Evolutionary conservation across 1,140 invertebrate species (phyloP).

Genomic region (Centruroides sculpturatus): DNA sequence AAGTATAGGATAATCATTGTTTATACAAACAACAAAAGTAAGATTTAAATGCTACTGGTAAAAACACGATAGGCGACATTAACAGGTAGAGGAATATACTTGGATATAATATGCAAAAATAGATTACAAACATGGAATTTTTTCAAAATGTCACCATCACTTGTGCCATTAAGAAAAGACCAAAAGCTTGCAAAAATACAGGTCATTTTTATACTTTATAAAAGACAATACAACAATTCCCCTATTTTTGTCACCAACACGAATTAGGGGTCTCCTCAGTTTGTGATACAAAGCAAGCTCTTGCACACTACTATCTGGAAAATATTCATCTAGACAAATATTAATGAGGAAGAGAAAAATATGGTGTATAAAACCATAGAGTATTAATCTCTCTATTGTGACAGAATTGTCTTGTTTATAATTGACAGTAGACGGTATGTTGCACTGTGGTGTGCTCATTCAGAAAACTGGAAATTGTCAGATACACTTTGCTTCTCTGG

Average conservation of each 20-base stretch:
- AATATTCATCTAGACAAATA: not conserved
- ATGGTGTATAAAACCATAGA: no score
- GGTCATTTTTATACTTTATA: conserved; percentile 8
- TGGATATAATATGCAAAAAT: not conserved
- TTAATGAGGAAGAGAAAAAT: no score
- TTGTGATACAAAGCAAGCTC: conserved; percentile 13
- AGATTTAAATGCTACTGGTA: no score
- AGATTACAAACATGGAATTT: conserved; percentile 6
- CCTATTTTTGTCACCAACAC: not conserved
- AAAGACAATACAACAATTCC: not conserved
- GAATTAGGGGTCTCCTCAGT: not conserved
- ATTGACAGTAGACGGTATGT: no score
- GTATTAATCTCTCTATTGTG: no score
- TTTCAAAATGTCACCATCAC: not conserved
- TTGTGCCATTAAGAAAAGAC: not conserved
- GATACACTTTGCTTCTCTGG: no score
- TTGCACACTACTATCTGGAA: not conserved
- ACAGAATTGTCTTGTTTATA: no score
- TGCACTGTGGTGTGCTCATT: no score
- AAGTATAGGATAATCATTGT: no score
- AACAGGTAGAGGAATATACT: not conserved
- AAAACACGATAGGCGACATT: no score
- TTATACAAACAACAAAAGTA: no score
- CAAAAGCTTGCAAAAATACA: conserved; percentile 12
- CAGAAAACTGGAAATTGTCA: no score